Conservation (phyloP, 1,140 invertebrate genomes). For the Panagrolaimus sp. region DNA sequence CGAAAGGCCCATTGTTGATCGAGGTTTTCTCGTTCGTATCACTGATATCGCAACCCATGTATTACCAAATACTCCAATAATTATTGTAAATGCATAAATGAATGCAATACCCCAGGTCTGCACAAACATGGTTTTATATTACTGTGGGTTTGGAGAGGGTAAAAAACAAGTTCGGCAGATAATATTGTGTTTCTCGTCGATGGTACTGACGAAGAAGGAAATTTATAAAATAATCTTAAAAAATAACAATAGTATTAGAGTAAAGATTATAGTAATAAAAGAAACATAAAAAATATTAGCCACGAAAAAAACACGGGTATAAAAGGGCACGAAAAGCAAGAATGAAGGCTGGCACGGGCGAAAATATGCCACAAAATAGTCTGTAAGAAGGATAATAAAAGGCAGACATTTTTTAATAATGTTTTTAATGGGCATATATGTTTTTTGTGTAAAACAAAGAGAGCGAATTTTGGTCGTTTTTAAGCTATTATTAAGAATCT, state of each 20-base stretch:
- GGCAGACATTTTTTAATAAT: conserved; percentile 73
- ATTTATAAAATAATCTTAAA: conserved; percentile 76
- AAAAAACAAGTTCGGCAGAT: no score
- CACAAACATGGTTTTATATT: no score
- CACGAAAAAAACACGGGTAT: conserved; percentile 71
- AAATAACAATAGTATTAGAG: conserved; percentile 64
- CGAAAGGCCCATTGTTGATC: conserved; percentile 8
- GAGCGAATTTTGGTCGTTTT: no score
- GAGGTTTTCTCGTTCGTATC: conserved; percentile 29
- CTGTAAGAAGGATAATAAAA: conserved; percentile 80
- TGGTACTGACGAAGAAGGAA: conserved; percentile 82
- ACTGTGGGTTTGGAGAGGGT: no score
- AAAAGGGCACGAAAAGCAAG: conserved; percentile 79
- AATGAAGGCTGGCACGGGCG: conserved; percentile 78
- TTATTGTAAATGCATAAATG: conserved; percentile 34
- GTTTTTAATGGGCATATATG: conserved; percentile 20
- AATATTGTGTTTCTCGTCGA: conserved; percentile 76
- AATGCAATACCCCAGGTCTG: conserved; percentile 6
- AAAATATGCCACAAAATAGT: conserved; percentile 89
- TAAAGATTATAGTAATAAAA: conserved; percentile 18
- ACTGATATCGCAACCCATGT: conserved; percentile 46
- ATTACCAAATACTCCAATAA: conserved; percentile 41
- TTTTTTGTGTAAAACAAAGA: no score
- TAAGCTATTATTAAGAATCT: background rate
- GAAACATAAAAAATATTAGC: no score